Evolutionary conservation across 2,797 vertebrate genomes (phyloP).

Genomic region (Xerus rutilus): DNA sequence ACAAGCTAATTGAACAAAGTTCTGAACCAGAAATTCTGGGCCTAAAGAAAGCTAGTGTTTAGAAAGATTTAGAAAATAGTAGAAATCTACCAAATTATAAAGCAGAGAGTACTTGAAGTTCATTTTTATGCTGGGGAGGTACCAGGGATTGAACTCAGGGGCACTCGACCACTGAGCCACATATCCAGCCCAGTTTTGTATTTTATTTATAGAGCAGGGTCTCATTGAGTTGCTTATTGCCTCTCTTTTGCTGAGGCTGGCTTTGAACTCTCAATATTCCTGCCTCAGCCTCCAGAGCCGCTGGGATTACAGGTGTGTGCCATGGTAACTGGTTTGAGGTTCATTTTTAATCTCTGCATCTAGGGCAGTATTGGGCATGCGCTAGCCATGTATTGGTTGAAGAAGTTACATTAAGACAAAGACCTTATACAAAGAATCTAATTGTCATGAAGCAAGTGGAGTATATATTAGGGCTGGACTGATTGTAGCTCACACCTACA

Average conservation of each 20-base stretch:
- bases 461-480: neutral
- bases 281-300: too few species aligned
- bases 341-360: neutral
- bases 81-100: neutral
- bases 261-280: too few species aligned
- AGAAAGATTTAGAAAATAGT: neutral
- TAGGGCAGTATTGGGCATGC: neutral
- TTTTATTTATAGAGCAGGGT: too few species aligned
- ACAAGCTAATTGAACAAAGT: neutral
- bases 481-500: neutral
- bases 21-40: neutral
- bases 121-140: too few species aligned
- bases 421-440: neutral
- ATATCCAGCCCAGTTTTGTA: too few species aligned
- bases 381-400: neutral
- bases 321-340: too few species aligned
- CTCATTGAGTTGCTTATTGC: too few species aligned
- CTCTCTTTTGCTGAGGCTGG: too few species aligned
- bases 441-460: neutral
- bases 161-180: too few species aligned
- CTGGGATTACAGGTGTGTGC: too few species aligned
- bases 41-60: neutral
- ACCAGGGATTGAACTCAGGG: too few species aligned
- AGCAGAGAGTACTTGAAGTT: neutral
- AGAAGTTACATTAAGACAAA: slow-evolving; percentile 1